phyloP scores from a whole-genome alignment of 2,113 vertebrate genomes.

The Oncorhynchus gorbuscha region DNA sequence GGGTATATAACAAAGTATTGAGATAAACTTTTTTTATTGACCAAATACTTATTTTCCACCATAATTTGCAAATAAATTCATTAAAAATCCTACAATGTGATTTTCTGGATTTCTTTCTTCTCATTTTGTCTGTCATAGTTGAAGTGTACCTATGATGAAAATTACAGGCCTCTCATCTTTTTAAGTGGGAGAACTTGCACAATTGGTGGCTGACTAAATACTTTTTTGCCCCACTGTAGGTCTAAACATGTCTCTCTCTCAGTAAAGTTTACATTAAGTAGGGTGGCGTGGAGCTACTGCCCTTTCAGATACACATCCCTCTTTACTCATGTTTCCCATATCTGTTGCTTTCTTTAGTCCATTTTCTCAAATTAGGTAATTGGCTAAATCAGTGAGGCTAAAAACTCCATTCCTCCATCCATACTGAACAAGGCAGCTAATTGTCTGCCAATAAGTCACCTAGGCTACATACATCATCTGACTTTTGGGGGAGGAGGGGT shows the following conservation, averaged over 20 bases:
- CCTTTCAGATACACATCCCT: neutral
- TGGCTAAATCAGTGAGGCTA: neutral
- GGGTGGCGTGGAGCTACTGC: neutral
- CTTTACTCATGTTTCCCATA: neutral
- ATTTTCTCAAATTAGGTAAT: conserved; percentile 18
- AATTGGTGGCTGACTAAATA: no score
- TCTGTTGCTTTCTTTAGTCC: neutral
- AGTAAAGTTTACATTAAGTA: neutral
- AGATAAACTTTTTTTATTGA: no score
- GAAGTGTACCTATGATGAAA: no score
- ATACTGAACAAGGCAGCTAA: neutral
- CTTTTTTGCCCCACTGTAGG: neutral
- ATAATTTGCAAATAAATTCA: no score
- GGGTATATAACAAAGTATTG: no score
- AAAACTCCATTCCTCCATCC: neutral
- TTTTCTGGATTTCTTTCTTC: no score
- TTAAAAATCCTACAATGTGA: no score
- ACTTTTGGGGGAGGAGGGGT: no score
- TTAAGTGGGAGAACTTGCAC: no score
- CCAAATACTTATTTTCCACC: no score
- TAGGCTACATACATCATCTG: neutral
- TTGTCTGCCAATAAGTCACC: conserved; percentile 2
- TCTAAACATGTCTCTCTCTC: neutral
- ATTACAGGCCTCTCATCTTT: no score
- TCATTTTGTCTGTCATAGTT: no score